Conservation (phyloP, 2,113 vertebrate species). For the Phyllopteryx taeniolatus region DNA sequence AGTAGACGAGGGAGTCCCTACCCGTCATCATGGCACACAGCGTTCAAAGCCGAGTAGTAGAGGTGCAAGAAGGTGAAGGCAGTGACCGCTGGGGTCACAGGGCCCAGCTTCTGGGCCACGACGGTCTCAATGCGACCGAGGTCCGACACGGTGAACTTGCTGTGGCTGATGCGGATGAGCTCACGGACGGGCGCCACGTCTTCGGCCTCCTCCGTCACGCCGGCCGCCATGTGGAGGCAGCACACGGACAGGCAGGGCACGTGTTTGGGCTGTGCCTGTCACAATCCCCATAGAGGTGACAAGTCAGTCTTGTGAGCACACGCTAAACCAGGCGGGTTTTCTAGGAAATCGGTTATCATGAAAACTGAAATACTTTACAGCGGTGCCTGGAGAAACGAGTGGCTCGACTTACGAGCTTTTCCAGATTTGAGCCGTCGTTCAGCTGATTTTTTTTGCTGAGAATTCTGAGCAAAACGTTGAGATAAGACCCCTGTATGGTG, state of each 20-base stretch:
- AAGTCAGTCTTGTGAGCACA: conserved; percentile 8
- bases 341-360: background rate
- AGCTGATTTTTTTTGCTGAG: too few species aligned
- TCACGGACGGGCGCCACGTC: conserved; percentile 84
- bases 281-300: conserved; percentile 8
- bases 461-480: too few species aligned
- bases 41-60: conserved; percentile 84
- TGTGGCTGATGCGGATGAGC: conserved; percentile 94
- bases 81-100: conserved; percentile 90
- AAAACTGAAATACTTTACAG: background rate
- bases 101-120: conserved; percentile 89
- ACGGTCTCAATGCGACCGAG: conserved; percentile 94
- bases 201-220: conserved; percentile 83
- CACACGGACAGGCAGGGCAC: conserved; percentile 91
- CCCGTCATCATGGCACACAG: conserved; percentile 80
- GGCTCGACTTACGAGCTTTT: too few species aligned
- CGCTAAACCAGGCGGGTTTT: background rate
- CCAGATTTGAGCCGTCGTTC: too few species aligned
- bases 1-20: conserved; percentile 50
- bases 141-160: conserved; percentile 95
- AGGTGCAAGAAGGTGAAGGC: conserved; percentile 97
- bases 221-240: conserved; percentile 90
- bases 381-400: too few species aligned
- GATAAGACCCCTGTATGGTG: too few species aligned
- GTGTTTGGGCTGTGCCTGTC: conserved; percentile 91